phyloP scores from a whole-genome alignment of 2,797 vertebrate species.

The Eutrigla gurnardus region DNA sequence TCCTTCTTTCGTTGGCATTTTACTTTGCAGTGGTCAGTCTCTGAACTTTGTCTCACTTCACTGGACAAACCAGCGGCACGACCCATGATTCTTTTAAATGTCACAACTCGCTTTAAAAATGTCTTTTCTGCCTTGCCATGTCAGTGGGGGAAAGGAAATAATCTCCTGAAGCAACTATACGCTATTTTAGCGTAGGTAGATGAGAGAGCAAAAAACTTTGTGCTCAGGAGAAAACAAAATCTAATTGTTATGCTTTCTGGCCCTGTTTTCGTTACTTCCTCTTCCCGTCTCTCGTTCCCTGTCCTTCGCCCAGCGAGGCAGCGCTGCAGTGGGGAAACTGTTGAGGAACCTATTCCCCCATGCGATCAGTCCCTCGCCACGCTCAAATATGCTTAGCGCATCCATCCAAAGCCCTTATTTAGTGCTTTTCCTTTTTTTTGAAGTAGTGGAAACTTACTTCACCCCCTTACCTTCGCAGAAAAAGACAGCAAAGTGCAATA shows the following conservation, averaged over 20 bases:
- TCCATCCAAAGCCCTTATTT: conserved; percentile 71
- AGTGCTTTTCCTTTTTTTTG: conserved; percentile 54
- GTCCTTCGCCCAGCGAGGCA: conserved; percentile 31
- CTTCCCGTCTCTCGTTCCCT: conserved; percentile 17
- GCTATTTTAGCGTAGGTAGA: conserved; percentile 6
- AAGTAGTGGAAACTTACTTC: conserved; percentile 54
- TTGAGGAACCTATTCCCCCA: conserved; percentile 54
- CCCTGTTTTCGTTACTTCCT: conserved; percentile 9
- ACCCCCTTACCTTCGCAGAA: conserved; percentile 47
- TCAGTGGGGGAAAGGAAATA: conserved; percentile 1
- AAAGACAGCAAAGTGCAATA: conserved; percentile 67
- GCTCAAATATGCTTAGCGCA: conserved; percentile 77
- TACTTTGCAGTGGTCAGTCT: conserved; percentile 26
- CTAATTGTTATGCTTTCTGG: conserved; percentile 29
- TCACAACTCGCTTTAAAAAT: conserved; percentile 36
- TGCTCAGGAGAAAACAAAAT: conserved; percentile 41
- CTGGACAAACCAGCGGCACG: conserved; percentile 38
- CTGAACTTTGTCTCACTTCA: conserved; percentile 62
- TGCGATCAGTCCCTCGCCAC: conserved; percentile 59
- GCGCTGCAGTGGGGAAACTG: conserved; percentile 52
- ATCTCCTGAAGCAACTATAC: background rate
- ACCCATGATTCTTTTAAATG: conserved; percentile 50
- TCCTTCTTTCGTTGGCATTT: conserved; percentile 57
- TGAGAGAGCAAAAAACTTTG: conserved; percentile 5
- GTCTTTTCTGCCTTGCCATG: background rate